Conservation (phyloP, 2,797 vertebrate species). For the Hybognathus amarus region DNA sequence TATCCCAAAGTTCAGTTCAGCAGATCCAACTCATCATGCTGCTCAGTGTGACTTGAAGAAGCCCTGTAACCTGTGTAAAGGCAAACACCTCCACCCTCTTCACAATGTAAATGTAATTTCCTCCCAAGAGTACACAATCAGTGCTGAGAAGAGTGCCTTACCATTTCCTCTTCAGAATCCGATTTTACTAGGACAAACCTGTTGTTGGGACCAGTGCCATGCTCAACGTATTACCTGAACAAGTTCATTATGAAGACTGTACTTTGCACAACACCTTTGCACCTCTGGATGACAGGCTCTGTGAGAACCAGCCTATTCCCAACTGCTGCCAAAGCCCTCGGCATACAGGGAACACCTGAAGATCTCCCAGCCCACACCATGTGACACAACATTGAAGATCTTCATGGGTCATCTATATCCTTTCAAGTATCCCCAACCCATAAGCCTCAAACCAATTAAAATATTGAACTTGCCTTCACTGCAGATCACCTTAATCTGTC, state of each 20-base stretch:
- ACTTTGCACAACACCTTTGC: conserved; percentile 12
- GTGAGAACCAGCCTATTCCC: conserved; percentile 21
- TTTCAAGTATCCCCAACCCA: background rate
- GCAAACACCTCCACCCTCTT: background rate
- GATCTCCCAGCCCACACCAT: background rate
- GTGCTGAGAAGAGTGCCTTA: background rate
- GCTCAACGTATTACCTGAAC: too few species aligned
- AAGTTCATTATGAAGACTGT: background rate
- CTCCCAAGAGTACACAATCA: background rate
- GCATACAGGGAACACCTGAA: conserved; percentile 2
- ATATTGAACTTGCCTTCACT: background rate
- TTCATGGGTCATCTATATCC: background rate
- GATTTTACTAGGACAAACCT: too few species aligned
- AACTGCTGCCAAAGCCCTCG: background rate
- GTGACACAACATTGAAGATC: background rate
- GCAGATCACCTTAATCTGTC: background rate
- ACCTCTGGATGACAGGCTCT: conserved; percentile 1
- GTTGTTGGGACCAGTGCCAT: too few species aligned
- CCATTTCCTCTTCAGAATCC: background rate
- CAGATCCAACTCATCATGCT: background rate
- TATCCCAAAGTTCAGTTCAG: background rate
- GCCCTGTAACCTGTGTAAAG: background rate
- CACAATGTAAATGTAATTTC: background rate
- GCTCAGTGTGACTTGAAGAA: background rate
- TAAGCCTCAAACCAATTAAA: background rate